Conservation (phyloP, 2,888 invertebrate species). For the Trilocha varians region DNA sequence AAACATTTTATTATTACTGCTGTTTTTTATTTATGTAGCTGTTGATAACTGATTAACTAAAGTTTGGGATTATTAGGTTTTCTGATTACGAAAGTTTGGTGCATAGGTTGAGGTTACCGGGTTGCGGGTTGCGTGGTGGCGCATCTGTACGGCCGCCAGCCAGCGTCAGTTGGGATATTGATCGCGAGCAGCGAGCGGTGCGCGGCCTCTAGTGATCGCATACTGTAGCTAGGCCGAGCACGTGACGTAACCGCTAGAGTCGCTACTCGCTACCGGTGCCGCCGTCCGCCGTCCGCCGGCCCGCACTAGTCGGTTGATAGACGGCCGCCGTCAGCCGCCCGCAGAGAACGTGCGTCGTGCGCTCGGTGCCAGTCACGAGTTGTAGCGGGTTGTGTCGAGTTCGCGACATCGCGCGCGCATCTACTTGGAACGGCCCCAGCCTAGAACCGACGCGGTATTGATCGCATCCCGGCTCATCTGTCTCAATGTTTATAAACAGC, state of each 20-base stretch:
- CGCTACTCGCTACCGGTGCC: constrained; percentile 15
- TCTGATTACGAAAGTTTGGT: too few relatives aligned
- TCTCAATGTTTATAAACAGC: constrained; percentile 70
- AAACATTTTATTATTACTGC: constrained; percentile 26
- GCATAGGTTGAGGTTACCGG: constrained; percentile 1
- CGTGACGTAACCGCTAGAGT: constrained; percentile 56
- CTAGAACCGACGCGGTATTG: constrained; percentile 44
- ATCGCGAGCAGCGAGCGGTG: constrained; percentile 26
- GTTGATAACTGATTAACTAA: too few relatives aligned
- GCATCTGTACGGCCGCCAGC: neutral
- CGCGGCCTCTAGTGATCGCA: constrained; percentile 16
- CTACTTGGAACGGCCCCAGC: constrained; percentile 40
- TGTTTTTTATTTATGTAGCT: constrained; percentile 17
- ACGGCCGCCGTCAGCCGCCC: constrained; percentile 51
- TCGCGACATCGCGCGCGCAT: neutral
- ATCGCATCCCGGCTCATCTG: constrained; percentile 45
- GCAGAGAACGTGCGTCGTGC: constrained; percentile 31
- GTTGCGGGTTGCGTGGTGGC: neutral
- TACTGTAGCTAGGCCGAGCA: constrained; percentile 48
- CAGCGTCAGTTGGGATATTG: constrained; percentile 20
- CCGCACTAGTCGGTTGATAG: constrained; percentile 7
- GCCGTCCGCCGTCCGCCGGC: constrained; percentile 7
- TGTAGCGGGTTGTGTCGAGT: constrained; percentile 54
- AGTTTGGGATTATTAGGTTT: too few relatives aligned
- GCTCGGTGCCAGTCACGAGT: constrained; percentile 34